These are phyloP conservation scores for Paraescarpia echinospica DNA, from an alignment of 1,140 invertebrate genomes.

Conservation along the genomic window DNA sequence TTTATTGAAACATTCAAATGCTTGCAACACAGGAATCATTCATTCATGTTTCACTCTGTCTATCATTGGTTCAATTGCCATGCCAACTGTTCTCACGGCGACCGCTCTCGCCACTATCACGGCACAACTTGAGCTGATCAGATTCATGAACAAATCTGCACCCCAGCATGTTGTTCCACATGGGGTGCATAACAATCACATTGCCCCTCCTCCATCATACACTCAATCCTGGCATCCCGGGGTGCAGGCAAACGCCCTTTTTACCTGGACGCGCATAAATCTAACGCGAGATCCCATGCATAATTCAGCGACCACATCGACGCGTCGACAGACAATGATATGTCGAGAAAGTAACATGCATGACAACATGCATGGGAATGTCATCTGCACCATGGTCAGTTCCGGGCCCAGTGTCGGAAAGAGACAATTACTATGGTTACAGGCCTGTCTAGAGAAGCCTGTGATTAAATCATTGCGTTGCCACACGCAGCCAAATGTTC, in stretches of 20 bases:
- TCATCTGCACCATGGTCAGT: neutral
- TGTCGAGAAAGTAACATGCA: neutral
- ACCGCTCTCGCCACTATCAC: too few species aligned
- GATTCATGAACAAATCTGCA: neutral
- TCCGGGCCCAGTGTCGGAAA: neutral
- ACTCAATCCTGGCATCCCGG: neutral
- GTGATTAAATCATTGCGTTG: neutral
- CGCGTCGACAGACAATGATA: neutral
- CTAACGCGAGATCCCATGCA: neutral
- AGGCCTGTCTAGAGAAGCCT: neutral
- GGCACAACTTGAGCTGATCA: neutral
- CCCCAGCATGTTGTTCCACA: neutral
- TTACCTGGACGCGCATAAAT: neutral
- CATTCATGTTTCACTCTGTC: neutral
- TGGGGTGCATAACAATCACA: neutral
- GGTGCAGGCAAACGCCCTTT: neutral
- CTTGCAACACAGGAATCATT: neutral
- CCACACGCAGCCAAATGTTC: neutral
- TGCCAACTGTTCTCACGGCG: too few species aligned
- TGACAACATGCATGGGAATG: neutral
- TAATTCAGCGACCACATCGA: neutral
- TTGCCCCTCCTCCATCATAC: neutral
- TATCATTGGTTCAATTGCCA: neutral
- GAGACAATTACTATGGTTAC: neutral
- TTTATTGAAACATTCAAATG: neutral